These are phyloP conservation scores for Drosophila sp. DNA, from an alignment of 1,140 invertebrate genomes.

Conservation along the genomic window DNA sequence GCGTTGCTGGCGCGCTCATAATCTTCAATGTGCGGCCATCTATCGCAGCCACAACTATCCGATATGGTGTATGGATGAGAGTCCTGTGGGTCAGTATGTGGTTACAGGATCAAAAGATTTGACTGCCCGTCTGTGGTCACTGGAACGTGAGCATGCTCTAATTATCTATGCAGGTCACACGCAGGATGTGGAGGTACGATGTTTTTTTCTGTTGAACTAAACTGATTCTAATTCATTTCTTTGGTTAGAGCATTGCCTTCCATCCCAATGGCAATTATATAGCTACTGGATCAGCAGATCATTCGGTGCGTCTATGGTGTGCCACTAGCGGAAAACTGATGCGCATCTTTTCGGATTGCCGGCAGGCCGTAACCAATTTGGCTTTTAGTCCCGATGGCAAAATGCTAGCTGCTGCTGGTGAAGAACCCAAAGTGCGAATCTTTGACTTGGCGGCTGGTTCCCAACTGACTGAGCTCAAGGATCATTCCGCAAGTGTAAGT, in stretches of 20 bases:
- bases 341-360: slow-evolving; percentile 91
- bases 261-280: slow-evolving; percentile 92
- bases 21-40: slow-evolving; percentile 87
- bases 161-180: slow-evolving; percentile 93
- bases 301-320: slow-evolving; percentile 90
- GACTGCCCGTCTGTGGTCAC: slow-evolving; percentile 93
- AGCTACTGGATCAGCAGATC: slow-evolving; percentile 91
- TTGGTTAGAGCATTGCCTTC: slow-evolving; percentile 87
- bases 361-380: slow-evolving; percentile 88
- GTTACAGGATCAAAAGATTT: slow-evolving; percentile 93
- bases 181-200: slow-evolving; percentile 90
- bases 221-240: not conserved
- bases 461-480: slow-evolving; percentile 88
- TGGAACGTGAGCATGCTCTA: slow-evolving; percentile 90
- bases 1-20: slow-evolving; percentile 88
- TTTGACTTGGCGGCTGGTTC: slow-evolving; percentile 85
- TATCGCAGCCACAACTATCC: slow-evolving; percentile 93
- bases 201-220: no score
- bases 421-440: slow-evolving; percentile 86
- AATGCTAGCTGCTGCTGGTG: slow-evolving; percentile 89
- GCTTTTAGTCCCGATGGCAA: slow-evolving; percentile 92
- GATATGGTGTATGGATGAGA: slow-evolving; percentile 93
- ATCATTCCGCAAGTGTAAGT: slow-evolving; percentile 90
- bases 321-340: slow-evolving; percentile 87
- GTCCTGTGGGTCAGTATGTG: slow-evolving; percentile 89